Evolutionary conservation across 2,888 invertebrate genomes (phyloP), one percentile per base, ranked within the genome.

Genomic region (Nomada ferruginata): DNA sequence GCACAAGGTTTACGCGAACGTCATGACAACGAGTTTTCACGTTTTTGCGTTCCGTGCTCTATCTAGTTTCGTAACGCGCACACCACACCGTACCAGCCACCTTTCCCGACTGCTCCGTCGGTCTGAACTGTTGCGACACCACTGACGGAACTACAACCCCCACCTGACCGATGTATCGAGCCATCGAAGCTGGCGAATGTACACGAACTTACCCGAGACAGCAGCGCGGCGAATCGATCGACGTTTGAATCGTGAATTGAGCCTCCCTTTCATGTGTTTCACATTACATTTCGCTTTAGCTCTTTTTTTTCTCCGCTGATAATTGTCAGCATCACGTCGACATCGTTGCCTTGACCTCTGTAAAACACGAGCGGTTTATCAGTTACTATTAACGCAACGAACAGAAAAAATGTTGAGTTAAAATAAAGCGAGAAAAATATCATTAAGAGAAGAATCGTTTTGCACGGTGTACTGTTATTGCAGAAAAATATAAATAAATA

Each of bases 81-180:
- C 82, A 83, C 89, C 87, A 82, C 86, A 86, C 86, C 83, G 68
- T 85, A 86, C 89, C 87, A 82, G 83, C 82, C 86, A 89, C 82
- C 87, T 87, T 74, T 79, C 81, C 83, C 81, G 85, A 88, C 89
- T 85, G 79, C 74, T 70, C 72, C 76, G 80, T 53, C 68, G 66
- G 79, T 85, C 70, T 77, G 64, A 81, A 86, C 87, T 71, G 85
- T 85, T 81, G 85, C 83, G 84, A 89, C 84, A 78, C 83, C 81
- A 80, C 80, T 81, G 55, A 65, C 53, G 47, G 61, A 29, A 52
- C 57, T n/a, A 23, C 55, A 23, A 20, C 80, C 65, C 76, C 74
- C 63, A 73, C 76, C 50, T 15, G 59, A 9, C 55, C 18, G 52
- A 50, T 72, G 53, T 13, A 84, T 83, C 86, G 85, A 77, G 76